Base-by-base conservation (phyloP, 2,113 vertebrate genomes). In the zebrafish (Danio rerio) region DNA sequence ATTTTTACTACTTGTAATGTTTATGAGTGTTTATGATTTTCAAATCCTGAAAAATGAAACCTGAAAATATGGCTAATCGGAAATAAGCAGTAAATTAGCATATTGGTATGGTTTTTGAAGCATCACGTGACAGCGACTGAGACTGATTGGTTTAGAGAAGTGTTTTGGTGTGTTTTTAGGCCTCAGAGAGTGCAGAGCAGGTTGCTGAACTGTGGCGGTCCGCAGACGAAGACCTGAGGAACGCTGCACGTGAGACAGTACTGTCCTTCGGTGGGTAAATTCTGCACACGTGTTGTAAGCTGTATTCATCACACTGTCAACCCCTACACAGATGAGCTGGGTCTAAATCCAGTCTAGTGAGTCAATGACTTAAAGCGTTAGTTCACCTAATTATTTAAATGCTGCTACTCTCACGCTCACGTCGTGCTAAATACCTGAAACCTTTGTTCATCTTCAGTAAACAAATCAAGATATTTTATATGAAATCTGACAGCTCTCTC, bases 151-250 rank as follows among this genome's bases (percentile, higher is more conserved):
- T 76, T n/a, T 70, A 76, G 55, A 70, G 9, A 6, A 65, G 52
- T 74, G 12, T 8, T 42, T 66, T 50, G 20, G 47, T 71, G 68
- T 50, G 45, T 50, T 15, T 45, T n/a, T 81, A 94, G 94, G 94
- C 93, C 0, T 80, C 88, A 7, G 94, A 95, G 77, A 92, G 93
- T 1, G 91, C 91, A 58, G 92, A 94, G 40, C 86, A 88, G 87
- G 90, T 94, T 5, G 89, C 92, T 11, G 93, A 94, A 62, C 72
- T 94, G 75, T 93, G 92, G 91, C 86, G 87, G 7, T 91, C 88
- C 7, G n/a, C 55, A 0, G 92, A 93, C 31, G 93, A 94, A 87
- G 93, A 93, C 56, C 78, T 95, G 5, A 88, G 91, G 31, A 81
- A 90, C 4, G 83, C 91, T 0, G 93, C 90, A 84, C 92, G 85